Base-by-base conservation (phyloP, 1,140 invertebrate genomes). In the Eumeta japonica region DNA sequence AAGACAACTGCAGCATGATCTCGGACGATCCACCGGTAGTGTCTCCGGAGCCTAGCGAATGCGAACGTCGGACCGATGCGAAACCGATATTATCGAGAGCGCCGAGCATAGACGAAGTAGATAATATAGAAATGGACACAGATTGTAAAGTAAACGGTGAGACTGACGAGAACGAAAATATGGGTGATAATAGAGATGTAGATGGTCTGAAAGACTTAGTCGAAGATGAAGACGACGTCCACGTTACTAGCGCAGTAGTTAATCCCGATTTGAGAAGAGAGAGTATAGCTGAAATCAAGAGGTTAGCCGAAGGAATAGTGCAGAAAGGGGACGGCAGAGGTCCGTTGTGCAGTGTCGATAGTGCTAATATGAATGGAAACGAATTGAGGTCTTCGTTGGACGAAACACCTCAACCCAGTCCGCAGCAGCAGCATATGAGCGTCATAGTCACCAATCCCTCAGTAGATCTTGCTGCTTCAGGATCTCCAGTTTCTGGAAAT, bases 361-460 rank as follows among this genome's bases (percentile, higher is more conserved):
- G 65, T 52, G 63, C 52, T 3, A 70, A 63, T 53, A 45, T 53
- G 9, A 70, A 66, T 29, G 68, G 68, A 2, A 64, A 48, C 36
- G 67, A 72, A 14, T 33, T 55, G n/a, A 60, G 51, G 19, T 45
- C 55, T 2, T 55, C 58, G 2, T 31, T 61, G 9, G 61, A 70
- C 37, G 65, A 71, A 29, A 43, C 16, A 4, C 35, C 41, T 37
- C 51, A 45, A 18, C 42, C 41, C 1, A 54, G 37, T 15, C 40
- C 54, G 12, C 55, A 52, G 9, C 57, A 57, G 24, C 61, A 65
- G 38, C 64, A 70, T 43, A 78, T 76, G 0, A 81, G 81, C 39
- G 83, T 85, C 2, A 84, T 85, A 46, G 79, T 85, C 2, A 84
- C 82, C 0, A 82, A 84, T 51, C 81, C 83, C 0, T 83, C 81